These are phyloP conservation scores for Camelus bactrianus DNA, from an alignment of 2,113 vertebrate genomes.

Conservation along the genomic window DNA sequence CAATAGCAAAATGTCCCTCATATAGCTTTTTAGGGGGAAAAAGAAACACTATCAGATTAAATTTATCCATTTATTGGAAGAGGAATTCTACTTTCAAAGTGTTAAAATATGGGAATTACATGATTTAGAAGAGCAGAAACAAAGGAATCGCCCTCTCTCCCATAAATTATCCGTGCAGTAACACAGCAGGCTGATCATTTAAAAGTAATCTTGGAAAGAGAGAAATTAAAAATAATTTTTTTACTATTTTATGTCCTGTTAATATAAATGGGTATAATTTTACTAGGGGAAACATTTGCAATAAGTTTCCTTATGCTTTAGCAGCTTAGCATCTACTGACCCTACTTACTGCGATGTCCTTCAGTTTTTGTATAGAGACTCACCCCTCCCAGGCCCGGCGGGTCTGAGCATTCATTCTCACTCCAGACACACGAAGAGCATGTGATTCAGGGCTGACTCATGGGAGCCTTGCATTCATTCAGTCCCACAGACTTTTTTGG, in stretches of 20 bases:
- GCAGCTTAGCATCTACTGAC: not conserved
- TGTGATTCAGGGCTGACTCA: not conserved
- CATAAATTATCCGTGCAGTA: conserved; percentile 25
- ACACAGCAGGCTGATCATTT: not conserved
- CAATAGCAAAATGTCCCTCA: not conserved
- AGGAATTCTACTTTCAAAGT: conserved; percentile 51
- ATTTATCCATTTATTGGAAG: not conserved
- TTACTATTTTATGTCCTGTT: not conserved
- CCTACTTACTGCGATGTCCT: not conserved
- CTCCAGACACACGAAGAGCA: not conserved
- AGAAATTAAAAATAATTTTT: not conserved
- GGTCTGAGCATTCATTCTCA: not conserved
- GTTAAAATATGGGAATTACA: not conserved
- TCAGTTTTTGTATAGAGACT: not conserved
- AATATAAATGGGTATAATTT: not conserved
- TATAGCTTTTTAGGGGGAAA: not conserved
- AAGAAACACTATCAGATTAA: conserved; percentile 20
- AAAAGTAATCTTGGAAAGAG: conserved; percentile 44
- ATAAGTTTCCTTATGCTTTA: not conserved
- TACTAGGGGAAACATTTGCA: not conserved
- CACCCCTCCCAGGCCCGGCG: not conserved
- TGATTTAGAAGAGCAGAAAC: conserved; percentile 28
- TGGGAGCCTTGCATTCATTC: not conserved
- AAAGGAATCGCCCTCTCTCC: conserved; percentile 3
- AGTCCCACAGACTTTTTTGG: not conserved